phyloP scores from a whole-genome alignment of 2,113 vertebrate genomes.

The Benitochromis conjunctus region DNA sequence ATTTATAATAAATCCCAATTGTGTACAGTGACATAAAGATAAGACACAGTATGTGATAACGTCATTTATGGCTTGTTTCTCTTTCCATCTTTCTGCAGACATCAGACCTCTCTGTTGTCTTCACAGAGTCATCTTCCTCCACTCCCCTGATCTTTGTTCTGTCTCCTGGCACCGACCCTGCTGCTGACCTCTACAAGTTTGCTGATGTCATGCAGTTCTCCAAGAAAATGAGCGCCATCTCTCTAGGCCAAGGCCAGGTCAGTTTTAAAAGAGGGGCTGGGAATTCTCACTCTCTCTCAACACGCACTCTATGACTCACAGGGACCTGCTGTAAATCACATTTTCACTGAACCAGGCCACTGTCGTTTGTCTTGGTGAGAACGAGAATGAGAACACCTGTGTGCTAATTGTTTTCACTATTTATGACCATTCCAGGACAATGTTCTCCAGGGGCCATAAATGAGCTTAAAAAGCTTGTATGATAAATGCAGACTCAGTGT shows the following conservation, averaged over 20 bases:
- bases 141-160: conserved; percentile 86
- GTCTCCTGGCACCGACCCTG: conserved; percentile 86
- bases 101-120: conserved; percentile 79
- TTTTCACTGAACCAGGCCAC: background rate
- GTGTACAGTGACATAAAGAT: background rate
- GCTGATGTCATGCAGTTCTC: conserved; percentile 90
- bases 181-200: conserved; percentile 88
- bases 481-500: background rate
- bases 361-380: conserved; percentile 16
- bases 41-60: background rate
- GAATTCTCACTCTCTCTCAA: background rate
- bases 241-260: conserved; percentile 90
- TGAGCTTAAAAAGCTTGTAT: background rate
- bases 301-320: background rate
- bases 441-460: background rate
- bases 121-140: conserved; percentile 78
- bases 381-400: background rate
- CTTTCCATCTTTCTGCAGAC: conserved; percentile 67
- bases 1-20: background rate
- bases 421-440: background rate
- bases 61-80: background rate
- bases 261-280: background rate
- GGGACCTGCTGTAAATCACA: background rate
- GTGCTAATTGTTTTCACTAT: conserved; percentile 44
- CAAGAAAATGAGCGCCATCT: conserved; percentile 85